phyloP scores from a whole-genome alignment of 2,113 vertebrate species.

The Tylochromis polylepis region DNA sequence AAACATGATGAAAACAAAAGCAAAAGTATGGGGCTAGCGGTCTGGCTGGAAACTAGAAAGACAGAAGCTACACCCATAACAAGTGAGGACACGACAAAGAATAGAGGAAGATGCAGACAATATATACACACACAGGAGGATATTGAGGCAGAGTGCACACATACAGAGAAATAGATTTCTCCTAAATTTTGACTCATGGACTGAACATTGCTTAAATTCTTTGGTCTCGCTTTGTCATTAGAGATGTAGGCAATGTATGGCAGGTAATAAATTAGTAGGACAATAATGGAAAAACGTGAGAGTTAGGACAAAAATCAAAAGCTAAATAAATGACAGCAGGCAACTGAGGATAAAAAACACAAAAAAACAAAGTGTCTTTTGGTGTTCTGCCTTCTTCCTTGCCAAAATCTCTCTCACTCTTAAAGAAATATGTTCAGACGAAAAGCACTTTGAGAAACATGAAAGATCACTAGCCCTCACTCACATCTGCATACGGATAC shows the following conservation, averaged over 20 bases:
- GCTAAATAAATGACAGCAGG: not conserved
- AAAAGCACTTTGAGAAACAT: slow-evolving; percentile 49
- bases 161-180: not conserved
- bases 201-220: not conserved
- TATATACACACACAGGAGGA: not conserved
- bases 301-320: not conserved
- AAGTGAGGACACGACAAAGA: not conserved
- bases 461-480: slow-evolving; percentile 29
- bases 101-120: not conserved
- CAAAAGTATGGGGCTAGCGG: not conserved
- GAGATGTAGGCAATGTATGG: not conserved
- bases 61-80: not conserved
- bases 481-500: not conserved
- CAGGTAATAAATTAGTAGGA: not conserved
- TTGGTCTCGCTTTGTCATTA: not conserved
- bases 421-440: slow-evolving; percentile 18
- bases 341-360: not conserved
- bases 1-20: not conserved
- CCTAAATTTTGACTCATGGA: not conserved
- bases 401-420: slow-evolving; percentile 1
- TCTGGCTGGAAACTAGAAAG: not conserved
- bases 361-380: slow-evolving; percentile 1
- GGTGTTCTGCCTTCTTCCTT: not conserved
- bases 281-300: not conserved
- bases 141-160: not conserved